Percentiles rank a stretch among this genome's conserved stretches.
phyloP scores from a whole-genome alignment of 2,797 vertebrate genomes.

The Syndactyla subalaris region DNA sequence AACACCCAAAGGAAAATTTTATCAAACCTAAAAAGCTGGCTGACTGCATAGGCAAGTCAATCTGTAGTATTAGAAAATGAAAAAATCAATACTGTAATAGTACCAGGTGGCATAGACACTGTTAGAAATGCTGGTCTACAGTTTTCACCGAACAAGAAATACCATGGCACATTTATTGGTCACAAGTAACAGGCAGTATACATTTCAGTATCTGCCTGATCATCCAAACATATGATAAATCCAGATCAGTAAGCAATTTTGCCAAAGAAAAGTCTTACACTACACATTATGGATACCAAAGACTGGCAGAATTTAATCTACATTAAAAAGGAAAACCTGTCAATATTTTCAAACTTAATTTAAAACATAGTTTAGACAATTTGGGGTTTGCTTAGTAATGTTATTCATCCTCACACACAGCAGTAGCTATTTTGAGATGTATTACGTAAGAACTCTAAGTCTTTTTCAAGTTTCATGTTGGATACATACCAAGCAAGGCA shows the following conservation, averaged over 20 bases:
- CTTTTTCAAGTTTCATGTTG: background rate
- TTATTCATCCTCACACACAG: background rate
- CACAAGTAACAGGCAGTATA: background rate
- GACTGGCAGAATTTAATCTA: background rate
- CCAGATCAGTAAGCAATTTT: background rate
- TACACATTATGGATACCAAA: background rate
- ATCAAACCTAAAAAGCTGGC: background rate
- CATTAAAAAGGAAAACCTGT: background rate
- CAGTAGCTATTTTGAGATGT: rapidly evolving
- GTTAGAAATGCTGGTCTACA: background rate
- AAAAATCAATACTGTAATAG: background rate
- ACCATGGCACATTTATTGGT: background rate
- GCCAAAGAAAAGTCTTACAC: background rate
- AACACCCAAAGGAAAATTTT: background rate
- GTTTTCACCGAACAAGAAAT: background rate
- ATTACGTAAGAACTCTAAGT: background rate
- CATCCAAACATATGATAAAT: background rate
- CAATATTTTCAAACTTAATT: background rate
- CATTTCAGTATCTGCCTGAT: background rate
- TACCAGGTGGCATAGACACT: background rate
- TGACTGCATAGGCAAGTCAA: background rate
- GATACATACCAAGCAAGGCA: background rate
- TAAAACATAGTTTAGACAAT: background rate
- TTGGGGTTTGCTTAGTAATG: background rate
- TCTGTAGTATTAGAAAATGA: background rate